Evolutionary conservation across 2,888 invertebrate genomes (phyloP).

Genomic region (Apamea monoglypha): DNA sequence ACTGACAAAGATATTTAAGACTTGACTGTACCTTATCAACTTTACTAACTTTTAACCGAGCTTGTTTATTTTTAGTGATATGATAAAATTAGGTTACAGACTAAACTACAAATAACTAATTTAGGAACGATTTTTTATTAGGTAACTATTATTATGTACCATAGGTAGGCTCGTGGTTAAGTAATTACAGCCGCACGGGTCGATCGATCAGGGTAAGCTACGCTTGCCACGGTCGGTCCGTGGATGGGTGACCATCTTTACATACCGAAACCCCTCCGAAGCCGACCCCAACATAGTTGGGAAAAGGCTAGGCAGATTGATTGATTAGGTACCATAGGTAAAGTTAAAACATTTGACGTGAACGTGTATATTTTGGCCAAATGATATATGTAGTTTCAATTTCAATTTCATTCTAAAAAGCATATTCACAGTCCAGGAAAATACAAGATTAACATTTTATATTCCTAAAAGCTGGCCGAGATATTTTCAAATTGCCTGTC

Average conservation of each 20-base stretch:
- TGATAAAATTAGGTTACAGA: neutral
- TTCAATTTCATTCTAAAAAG: conserved; percentile 15
- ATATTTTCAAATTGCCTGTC: conserved; percentile 48
- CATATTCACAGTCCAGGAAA: conserved; percentile 11
- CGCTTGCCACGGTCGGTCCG: too few relatives aligned
- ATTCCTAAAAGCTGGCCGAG: conserved; percentile 28
- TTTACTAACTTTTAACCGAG: conserved; percentile 40
- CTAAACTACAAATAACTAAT: neutral
- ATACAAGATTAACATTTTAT: conserved; percentile 24
- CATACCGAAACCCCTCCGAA: too few relatives aligned
- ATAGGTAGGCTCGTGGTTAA: too few relatives aligned
- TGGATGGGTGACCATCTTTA: too few relatives aligned
- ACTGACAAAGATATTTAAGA: neutral
- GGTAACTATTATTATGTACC: neutral
- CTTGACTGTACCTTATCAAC: conserved; percentile 29
- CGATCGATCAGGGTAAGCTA: too few relatives aligned
- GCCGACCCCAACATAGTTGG: too few relatives aligned
- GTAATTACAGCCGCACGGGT: too few relatives aligned
- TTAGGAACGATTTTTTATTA: neutral
- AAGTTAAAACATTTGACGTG: neutral
- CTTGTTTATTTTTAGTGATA: conserved; percentile 32
- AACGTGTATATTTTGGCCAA: neutral
- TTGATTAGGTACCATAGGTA: neutral
- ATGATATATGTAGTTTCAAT: neutral
- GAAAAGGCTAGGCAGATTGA: too few relatives aligned